Evolutionary conservation across 2,797 vertebrate genomes (phyloP).

Genomic region (Zenarchopterus dispar): DNA sequence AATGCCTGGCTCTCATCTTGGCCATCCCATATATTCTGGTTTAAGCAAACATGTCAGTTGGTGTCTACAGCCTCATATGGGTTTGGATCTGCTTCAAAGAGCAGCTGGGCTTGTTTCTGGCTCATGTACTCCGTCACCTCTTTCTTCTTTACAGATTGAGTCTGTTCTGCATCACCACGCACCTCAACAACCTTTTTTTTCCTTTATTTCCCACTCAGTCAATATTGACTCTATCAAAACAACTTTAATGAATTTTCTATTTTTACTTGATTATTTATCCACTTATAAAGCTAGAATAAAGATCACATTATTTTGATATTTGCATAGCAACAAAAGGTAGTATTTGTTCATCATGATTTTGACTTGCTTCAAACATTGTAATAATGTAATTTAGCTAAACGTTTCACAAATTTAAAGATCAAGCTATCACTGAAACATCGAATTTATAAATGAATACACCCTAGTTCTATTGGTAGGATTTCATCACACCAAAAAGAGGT

Average conservation of each 20-base stretch:
- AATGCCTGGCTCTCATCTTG: conserved; percentile 60
- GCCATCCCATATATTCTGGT: conserved; percentile 63
- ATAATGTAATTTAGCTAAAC: too few species aligned
- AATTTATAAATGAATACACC: too few species aligned
- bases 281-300: background rate
- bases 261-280: background rate
- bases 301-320: background rate
- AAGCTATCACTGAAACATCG: too few species aligned
- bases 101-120: conserved; percentile 46
- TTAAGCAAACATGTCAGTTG: conserved; percentile 74
- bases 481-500: too few species aligned
- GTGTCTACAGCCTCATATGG: conserved; percentile 56
- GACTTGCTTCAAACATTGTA: too few species aligned
- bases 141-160: background rate
- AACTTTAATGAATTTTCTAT: background rate
- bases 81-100: conserved; percentile 72
- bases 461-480: too few species aligned
- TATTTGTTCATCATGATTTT: too few species aligned
- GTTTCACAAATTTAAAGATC: too few species aligned
- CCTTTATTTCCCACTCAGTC: background rate
- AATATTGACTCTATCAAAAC: background rate
- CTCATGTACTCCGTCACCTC: conserved; percentile 46
- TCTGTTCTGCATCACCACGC: conserved; percentile 11
- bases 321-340: too few species aligned
- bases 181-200: conserved; percentile 25